Conservation (phyloP, 2,797 vertebrate species). For the Hirundo rustica region DNA sequence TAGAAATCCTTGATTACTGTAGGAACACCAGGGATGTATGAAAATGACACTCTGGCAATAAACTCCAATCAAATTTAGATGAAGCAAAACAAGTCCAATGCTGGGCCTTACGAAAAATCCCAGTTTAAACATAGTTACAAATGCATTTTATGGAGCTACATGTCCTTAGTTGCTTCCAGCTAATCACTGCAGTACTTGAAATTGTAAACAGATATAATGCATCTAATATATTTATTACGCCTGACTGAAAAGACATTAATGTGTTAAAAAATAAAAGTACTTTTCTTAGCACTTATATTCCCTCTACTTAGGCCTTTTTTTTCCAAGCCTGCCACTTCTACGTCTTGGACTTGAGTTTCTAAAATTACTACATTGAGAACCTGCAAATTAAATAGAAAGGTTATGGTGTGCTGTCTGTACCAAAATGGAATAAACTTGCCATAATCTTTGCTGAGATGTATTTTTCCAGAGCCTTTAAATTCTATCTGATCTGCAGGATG, state of each 20-base stretch:
- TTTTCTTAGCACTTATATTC: not conserved
- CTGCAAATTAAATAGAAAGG: slow-evolving; percentile 19
- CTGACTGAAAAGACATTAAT: not conserved
- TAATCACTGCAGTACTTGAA: not conserved
- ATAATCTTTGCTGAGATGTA: not conserved
- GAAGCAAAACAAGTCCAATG: not conserved
- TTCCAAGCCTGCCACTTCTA: not conserved
- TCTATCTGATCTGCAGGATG: not conserved
- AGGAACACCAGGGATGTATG: not conserved
- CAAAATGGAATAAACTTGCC: slow-evolving; percentile 17
- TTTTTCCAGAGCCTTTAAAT: slow-evolving; percentile 1
- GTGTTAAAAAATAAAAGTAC: not conserved
- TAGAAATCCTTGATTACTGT: not conserved
- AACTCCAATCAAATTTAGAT: not conserved
- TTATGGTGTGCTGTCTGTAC: not conserved
- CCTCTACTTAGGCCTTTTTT: not conserved
- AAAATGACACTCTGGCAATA: not conserved
- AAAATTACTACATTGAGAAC: not conserved
- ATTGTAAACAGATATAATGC: not conserved
- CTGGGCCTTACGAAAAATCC: not conserved
- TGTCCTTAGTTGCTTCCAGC: not conserved
- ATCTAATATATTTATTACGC: not conserved
- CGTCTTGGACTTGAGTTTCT: not conserved
- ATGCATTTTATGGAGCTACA: not conserved
- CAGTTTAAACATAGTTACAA: not conserved